Percentiles rank a stretch among this genome's conserved stretches.
Evolutionary conservation across 2,113 vertebrate species (phyloP).

Genomic region (Morone chrysops): DNA sequence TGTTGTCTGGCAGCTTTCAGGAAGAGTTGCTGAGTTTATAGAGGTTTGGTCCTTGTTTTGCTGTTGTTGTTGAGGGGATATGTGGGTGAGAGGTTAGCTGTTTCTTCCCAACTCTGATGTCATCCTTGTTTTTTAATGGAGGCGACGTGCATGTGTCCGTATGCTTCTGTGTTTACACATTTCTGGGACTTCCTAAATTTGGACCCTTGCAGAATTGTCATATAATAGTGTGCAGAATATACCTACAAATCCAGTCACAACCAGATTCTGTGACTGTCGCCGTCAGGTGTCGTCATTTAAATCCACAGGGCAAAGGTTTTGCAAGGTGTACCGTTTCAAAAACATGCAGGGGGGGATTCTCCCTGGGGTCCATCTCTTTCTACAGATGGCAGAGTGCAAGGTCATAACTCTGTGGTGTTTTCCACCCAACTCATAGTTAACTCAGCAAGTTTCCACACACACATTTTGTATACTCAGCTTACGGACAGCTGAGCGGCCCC

Average conservation of each 20-base stretch:
- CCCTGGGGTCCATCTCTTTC: constrained; percentile 22
- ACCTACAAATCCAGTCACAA: not conserved
- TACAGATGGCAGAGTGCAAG: constrained; percentile 35
- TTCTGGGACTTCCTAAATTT: not conserved
- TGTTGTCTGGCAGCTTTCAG: constrained; percentile 55
- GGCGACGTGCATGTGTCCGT: constrained; percentile 1
- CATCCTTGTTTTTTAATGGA: constrained; percentile 23
- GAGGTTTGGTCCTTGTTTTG: constrained; percentile 17
- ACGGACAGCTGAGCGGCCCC: constrained; percentile 41
- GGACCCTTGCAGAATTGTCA: not conserved
- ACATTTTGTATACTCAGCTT: constrained; percentile 62
- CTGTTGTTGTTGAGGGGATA: constrained; percentile 42
- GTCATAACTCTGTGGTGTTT: constrained; percentile 51
- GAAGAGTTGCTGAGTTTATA: not conserved
- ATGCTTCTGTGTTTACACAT: not conserved
- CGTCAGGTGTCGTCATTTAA: not conserved
- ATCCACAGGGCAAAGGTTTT: not conserved
- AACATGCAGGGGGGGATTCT: not conserved
- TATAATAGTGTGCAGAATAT: not conserved
- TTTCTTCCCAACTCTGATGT: not conserved
- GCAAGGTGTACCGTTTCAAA: constrained; percentile 51
- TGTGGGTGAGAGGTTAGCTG: constrained; percentile 61
- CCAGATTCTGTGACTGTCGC: not conserved
- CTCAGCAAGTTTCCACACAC: constrained; percentile 36
- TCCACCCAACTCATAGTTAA: constrained; percentile 31